Evolutionary conservation across 2,113 vertebrate genomes (phyloP).

Genomic region (Etheostoma cragini): DNA sequence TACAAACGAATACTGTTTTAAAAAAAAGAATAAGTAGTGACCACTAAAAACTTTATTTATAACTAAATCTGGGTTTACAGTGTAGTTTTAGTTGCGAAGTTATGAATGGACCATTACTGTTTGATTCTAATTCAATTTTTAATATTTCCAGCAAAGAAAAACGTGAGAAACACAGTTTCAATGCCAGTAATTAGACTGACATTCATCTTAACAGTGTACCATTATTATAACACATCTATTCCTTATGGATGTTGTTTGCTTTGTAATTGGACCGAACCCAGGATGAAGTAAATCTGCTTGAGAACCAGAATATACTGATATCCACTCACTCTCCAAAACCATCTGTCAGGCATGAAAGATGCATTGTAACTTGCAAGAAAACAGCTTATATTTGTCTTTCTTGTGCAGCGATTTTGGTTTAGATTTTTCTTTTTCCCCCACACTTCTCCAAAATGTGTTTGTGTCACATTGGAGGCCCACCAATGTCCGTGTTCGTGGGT

Average conservation of each 20-base stretch:
- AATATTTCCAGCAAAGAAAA: not conserved
- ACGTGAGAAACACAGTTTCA: constrained; percentile 1
- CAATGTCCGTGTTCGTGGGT: constrained; percentile 71
- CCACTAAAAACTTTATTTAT: too few relatives aligned
- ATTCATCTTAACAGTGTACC: constrained; percentile 10
- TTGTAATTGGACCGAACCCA: constrained; percentile 40
- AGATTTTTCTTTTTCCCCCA: constrained; percentile 61
- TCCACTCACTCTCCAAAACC: constrained; percentile 14
- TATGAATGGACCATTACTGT: not conserved
- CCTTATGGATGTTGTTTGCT: constrained; percentile 27
- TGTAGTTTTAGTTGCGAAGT: not conserved
- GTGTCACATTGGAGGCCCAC: constrained; percentile 74
- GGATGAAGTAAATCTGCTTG: constrained; percentile 53
- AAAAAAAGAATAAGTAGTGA: too few relatives aligned
- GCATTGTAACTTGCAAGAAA: constrained; percentile 74
- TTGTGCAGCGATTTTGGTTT: constrained; percentile 56
- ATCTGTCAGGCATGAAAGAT: constrained; percentile 52
- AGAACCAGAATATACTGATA: constrained; percentile 26
- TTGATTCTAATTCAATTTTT: not conserved
- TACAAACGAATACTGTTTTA: too few relatives aligned
- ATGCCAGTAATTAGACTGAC: not conserved
- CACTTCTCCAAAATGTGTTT: constrained; percentile 70
- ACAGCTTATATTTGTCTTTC: constrained; percentile 38
- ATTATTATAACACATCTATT: constrained; percentile 38
- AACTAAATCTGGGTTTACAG: too few relatives aligned